Evolutionary conservation across 92 coral and sea anemone genomes (phyloP), one percentile per base, ranked within the genome.

Genomic region (Meandrina meandrites): DNA sequence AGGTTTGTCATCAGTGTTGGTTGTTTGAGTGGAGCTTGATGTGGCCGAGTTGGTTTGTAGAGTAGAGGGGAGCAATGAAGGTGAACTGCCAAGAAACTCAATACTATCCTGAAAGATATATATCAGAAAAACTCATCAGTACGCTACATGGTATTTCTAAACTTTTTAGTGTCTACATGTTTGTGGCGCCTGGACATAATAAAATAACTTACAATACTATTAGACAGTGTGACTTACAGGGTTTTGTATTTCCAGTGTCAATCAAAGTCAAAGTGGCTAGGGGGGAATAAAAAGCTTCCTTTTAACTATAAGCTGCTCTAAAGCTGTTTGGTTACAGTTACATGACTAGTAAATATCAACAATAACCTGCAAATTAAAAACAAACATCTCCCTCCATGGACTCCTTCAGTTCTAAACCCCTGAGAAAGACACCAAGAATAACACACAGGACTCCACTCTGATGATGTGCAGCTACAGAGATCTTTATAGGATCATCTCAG

Each of bases 71-170:
- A 47, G 27, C 40, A 66, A 0, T 45, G 53, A 22, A 45, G 88
- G 34, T 62, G 88, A 76, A 85, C 53, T 42, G 48, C 24, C 45
- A 60, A 28, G 73, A 76, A 76, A 32, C n/a, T 67, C 83, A 85
- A 22, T 67, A 21, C 76, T 85, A 66, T 77, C 76, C 88, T 85
- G 71, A 54, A 83, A 75, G 14, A 13, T 8, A 75, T n/a, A 84
- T 1, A 1, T 16, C n/a, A 34, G 48, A 54, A 51, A 21, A 35
- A 50, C 1, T 21, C 32, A 8, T 36, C 30, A 53, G 35, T 48
- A 73, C 16, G 70, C 31, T 53, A 34, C 6, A 16, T 30, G 8
- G 17, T 5, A 45, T 14, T 66, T 80, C 47, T 21, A 62, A n/a
- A 6, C 66, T 57, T 27, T 57, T 57, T 19, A 18, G n/a, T n/a